These are phyloP conservation scores for Deladenus siricidicola DNA, from an alignment of 2,888 invertebrate species.

Conservation along the genomic window DNA sequence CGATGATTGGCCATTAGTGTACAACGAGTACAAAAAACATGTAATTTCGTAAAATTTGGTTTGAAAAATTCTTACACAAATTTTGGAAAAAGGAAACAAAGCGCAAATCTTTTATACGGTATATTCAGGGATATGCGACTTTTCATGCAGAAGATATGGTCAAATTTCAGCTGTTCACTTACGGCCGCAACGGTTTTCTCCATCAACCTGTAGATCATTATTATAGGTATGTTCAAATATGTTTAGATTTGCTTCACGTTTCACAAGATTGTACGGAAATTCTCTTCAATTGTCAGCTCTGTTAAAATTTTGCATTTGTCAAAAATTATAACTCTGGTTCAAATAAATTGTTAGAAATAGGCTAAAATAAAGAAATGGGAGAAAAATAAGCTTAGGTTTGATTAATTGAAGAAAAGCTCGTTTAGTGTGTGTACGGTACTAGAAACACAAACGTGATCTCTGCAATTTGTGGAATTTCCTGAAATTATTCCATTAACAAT, in stretches of 20 bases:
- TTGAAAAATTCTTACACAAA: not conserved
- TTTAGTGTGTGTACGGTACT: no score
- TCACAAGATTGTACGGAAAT: no score
- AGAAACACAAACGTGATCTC: slow-evolving; percentile 48
- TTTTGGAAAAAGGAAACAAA: not conserved
- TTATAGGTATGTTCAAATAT: slow-evolving; percentile 37
- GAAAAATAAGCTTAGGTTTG: no score
- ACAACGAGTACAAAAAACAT: slow-evolving; percentile 51
- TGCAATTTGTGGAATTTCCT: slow-evolving; percentile 53
- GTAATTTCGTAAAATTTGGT: no score
- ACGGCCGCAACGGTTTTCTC: slow-evolving; percentile 54
- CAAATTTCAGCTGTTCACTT: slow-evolving; percentile 54
- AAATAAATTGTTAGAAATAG: no score
- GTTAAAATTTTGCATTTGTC: no score
- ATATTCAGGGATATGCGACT: slow-evolving; percentile 51
- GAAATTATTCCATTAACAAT: not conserved
- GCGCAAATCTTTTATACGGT: not conserved
- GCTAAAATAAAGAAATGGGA: no score
- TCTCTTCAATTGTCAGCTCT: no score
- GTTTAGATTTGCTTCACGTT: no score
- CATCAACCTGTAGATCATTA: slow-evolving; percentile 55
- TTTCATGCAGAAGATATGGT: slow-evolving; percentile 56
- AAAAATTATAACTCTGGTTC: no score
- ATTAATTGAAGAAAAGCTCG: no score
- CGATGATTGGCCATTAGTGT: slow-evolving; percentile 54